Evolutionary conservation across 2,113 vertebrate species (phyloP).

Genomic region (Oreocharis arfaki): DNA sequence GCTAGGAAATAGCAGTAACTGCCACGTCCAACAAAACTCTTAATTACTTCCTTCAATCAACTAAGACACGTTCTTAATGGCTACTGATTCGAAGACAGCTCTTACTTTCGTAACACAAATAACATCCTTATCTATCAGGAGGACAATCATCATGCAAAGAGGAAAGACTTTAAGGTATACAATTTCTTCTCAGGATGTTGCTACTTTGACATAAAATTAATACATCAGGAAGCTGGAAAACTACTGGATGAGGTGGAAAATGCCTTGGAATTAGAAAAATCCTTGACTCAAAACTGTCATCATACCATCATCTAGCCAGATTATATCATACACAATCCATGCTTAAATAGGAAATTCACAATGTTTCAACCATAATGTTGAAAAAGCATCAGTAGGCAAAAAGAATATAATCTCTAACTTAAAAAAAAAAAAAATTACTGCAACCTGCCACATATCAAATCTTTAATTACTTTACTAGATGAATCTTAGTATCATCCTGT

Average conservation of each 20-base stretch:
- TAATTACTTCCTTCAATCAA: background rate
- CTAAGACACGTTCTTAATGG: background rate
- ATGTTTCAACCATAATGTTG: background rate
- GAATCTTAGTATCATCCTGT: constrained; percentile 47
- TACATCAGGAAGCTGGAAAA: background rate
- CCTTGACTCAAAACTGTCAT: background rate
- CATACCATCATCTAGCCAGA: background rate
- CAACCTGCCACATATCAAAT: constrained; percentile 49
- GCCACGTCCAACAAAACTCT: background rate
- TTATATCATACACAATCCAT: background rate
- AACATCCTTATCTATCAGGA: background rate
- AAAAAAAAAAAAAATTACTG: constrained; percentile 42
- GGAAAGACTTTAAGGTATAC: background rate
- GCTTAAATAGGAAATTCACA: background rate
- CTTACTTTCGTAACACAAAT: background rate
- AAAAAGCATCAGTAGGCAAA: constrained; percentile 4
- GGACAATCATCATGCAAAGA: background rate
- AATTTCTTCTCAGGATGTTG: background rate
- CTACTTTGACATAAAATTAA: background rate
- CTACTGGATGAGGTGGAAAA: background rate
- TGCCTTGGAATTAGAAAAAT: background rate
- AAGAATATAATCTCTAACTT: constrained; percentile 38
- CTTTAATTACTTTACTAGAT: constrained; percentile 64
- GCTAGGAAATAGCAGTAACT: background rate
- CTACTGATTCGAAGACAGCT: background rate